phyloP scores from a whole-genome alignment of 2,888 invertebrate species.

The Lithophane leautieri region DNA sequence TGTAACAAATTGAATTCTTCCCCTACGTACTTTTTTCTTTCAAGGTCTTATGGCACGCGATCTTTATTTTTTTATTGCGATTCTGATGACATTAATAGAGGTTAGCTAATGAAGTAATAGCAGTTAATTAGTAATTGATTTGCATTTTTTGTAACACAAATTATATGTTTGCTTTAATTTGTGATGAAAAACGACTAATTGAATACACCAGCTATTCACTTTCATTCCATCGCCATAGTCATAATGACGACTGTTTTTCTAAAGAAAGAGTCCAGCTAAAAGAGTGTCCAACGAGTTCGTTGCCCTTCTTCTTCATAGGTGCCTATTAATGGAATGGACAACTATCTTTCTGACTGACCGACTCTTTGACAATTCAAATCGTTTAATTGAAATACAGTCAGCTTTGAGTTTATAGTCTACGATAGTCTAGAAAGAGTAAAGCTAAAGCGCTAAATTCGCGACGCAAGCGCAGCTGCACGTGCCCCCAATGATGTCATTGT shows the following conservation, averaged over 20 bases:
- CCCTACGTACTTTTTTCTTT: conserved; percentile 16
- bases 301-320: too few relatives aligned
- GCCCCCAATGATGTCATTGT: conserved; percentile 84
- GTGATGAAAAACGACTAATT: not conserved
- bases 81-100: not conserved
- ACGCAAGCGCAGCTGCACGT: conserved; percentile 83
- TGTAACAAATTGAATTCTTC: conserved; percentile 26
- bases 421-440: not conserved
- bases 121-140: not conserved
- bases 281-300: too few relatives aligned
- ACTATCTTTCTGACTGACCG: too few relatives aligned
- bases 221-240: too few relatives aligned
- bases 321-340: too few relatives aligned
- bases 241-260: not conserved
- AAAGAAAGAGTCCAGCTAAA: not conserved
- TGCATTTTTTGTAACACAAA: not conserved
- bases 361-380: too few relatives aligned
- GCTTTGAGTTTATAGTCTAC: too few relatives aligned
- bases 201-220: not conserved
- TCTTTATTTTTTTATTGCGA: not conserved
- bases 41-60: conserved; percentile 19
- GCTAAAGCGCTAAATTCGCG: not conserved
- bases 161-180: not conserved
- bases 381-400: too few relatives aligned
- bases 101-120: not conserved